Conservation (phyloP, 2,797 vertebrate genomes). For the Okamejei kenojei region DNA sequence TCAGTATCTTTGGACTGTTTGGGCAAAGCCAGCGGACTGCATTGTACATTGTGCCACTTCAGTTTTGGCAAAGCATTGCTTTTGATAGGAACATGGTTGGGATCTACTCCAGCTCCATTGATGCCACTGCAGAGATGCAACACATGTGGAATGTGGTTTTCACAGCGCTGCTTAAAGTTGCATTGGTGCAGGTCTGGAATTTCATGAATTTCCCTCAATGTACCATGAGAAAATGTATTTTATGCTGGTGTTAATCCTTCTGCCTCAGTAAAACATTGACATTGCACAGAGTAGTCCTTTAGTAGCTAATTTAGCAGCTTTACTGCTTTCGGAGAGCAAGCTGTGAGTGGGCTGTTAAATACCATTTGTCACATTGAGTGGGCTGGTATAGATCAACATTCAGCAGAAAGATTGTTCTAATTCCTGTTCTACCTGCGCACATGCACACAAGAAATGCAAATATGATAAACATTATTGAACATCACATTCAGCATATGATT, state of each 20-base stretch:
- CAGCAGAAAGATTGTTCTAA: not conserved
- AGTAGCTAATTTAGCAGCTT: not conserved
- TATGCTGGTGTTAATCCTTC: not conserved
- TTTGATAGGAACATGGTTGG: not conserved
- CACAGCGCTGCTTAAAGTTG: not conserved
- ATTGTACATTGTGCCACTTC: not conserved
- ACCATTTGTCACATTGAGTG: not conserved
- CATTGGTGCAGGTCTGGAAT: not conserved
- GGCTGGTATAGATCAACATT: not conserved
- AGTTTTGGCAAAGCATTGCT: not conserved
- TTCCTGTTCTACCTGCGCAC: not conserved
- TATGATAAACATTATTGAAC: not conserved
- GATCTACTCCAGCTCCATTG: not conserved
- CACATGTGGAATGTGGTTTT: not conserved
- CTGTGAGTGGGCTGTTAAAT: not conserved
- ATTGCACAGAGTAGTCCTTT: not conserved
- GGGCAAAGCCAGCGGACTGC: not conserved
- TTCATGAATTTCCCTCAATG: not conserved
- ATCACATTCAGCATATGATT: not conserved
- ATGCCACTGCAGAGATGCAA: not conserved
- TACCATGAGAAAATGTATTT: not conserved
- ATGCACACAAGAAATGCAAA: not conserved
- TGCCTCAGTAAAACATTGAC: not conserved
- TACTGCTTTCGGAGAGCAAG: not conserved
- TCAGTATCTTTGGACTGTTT: not conserved